A percentile compares a stretch with the other conserved stretches of the same genome.
Evolutionary conservation across 2,888 invertebrate species (phyloP).

Genomic region (Tineola bisselliella): DNA sequence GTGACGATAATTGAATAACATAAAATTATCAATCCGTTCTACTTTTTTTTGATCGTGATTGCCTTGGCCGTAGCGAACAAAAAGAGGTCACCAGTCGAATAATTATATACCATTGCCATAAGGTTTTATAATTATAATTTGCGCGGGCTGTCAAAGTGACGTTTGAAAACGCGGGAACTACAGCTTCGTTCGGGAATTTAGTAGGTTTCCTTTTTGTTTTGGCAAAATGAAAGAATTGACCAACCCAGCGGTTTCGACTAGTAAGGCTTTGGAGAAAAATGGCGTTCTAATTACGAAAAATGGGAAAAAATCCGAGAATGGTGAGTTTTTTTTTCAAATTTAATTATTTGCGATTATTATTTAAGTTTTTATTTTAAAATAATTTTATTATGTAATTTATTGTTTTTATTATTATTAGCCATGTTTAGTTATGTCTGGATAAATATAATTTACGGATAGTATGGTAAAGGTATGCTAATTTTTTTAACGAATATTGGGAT

Average conservation of each 20-base stretch:
- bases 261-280: slow-evolving; percentile 31
- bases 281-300: slow-evolving; percentile 42
- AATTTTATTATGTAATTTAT: no score
- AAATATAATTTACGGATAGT: no score
- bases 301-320: slow-evolving; percentile 40
- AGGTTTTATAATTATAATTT: slow-evolving; percentile 19
- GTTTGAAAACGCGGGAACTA: slow-evolving; percentile 46
- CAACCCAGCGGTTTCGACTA: slow-evolving; percentile 29
- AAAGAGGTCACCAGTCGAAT: slow-evolving; percentile 34
- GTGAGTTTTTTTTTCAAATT: slow-evolving; percentile 29
- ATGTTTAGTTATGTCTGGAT: no score
- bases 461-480: no score
- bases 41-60: slow-evolving; percentile 29
- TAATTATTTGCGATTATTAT: not conserved
- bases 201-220: not conserved
- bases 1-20: slow-evolving; percentile 15
- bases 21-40: slow-evolving; percentile 21
- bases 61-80: slow-evolving; percentile 41
- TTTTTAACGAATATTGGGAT: no score
- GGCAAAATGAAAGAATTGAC: slow-evolving; percentile 47
- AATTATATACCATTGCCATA: slow-evolving; percentile 34
- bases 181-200: slow-evolving; percentile 13
- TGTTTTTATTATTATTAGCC: no score
- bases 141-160: slow-evolving; percentile 50
- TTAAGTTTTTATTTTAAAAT: no score